Base-by-base conservation (phyloP, 2,797 vertebrate genomes). In the Chloroceryle inda region DNA sequence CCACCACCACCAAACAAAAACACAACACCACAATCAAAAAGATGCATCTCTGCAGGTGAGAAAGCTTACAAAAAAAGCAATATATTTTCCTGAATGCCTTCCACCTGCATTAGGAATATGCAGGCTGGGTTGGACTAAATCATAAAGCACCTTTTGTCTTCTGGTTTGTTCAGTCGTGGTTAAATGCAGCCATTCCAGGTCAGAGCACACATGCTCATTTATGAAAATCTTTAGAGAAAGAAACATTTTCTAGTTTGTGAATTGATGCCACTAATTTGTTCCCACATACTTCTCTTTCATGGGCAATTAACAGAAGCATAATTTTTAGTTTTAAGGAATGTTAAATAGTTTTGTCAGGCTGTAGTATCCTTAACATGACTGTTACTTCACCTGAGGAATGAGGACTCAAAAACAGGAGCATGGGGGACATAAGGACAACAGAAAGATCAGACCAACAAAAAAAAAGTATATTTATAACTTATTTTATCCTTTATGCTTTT, bases 21-120 rank as follows among this genome's bases (percentile, higher is more conserved):
- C 61, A 3, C 44, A 40, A 55, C 52, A 71, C 50, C 62, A 68
- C 40, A 40, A 40, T 40, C 40, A 76, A 84, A 87, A 64, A 40
- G 44, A 79, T 89, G 23, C n/a, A 68, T 83, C 84, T 68, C 56
- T 62, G 75, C 33, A 88, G 55, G 61, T 86, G 72, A 2, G 12
- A 85, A 83, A 83, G 42, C 45, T 92, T 94, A 85, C 53, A 50
- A 44, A 89, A 88, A 88, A 78, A 50, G 37, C 50, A 76, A 22
- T 56, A 17, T 71, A 12, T 29, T 72, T 93, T 63, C 49, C 47
- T 80, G 89, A 91, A 80, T 89, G 42, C 35, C 49, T 83, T 61
- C 49, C 17, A 92, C 94, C 93, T 96, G 81, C 94, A 91, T 97
- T 88, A 95, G 81, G 96, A 94, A 89, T 93, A 53, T 64, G 42